Conservation (phyloP, 2,113 vertebrate species). For the Hucho hucho region DNA sequence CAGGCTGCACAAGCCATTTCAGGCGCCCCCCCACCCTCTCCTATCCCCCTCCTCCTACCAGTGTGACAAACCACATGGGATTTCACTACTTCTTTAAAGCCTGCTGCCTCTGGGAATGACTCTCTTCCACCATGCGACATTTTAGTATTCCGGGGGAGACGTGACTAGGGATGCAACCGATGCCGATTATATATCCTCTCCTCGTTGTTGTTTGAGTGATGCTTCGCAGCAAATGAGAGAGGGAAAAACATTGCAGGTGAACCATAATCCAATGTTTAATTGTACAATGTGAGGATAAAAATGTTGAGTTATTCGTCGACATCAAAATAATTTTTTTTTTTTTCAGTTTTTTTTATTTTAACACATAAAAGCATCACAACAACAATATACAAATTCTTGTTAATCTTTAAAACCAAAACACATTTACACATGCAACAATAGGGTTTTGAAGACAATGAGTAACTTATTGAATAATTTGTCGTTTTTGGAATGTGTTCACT, state of each 20-base stretch:
- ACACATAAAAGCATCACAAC: slow-evolving; percentile 91
- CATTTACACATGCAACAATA: slow-evolving; percentile 90
- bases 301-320: slow-evolving; percentile 53
- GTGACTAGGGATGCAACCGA: slow-evolving; percentile 70
- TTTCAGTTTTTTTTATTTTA: slow-evolving; percentile 78
- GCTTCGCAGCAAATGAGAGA: slow-evolving; percentile 25
- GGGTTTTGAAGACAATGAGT: slow-evolving; percentile 83
- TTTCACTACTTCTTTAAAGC: slow-evolving; percentile 76
- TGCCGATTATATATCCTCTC: slow-evolving; percentile 49
- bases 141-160: slow-evolving; percentile 74
- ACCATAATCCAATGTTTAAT: slow-evolving; percentile 58
- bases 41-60: slow-evolving; percentile 59
- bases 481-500: slow-evolving; percentile 71
- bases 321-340: slow-evolving; percentile 71
- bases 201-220: slow-evolving; percentile 56
- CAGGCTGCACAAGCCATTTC: slow-evolving; percentile 1
- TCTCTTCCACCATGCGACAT: slow-evolving; percentile 67
- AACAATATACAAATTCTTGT: slow-evolving; percentile 90
- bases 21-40: slow-evolving; percentile 5
- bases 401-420: slow-evolving; percentile 87
- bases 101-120: slow-evolving; percentile 71
- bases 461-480: slow-evolving; percentile 73
- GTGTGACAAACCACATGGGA: slow-evolving; percentile 77
- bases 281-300: slow-evolving; percentile 62
- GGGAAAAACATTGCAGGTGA: slow-evolving; percentile 32